phyloP scores from a whole-genome alignment of 2,797 vertebrate species.

The Diplodus puntazzo region DNA sequence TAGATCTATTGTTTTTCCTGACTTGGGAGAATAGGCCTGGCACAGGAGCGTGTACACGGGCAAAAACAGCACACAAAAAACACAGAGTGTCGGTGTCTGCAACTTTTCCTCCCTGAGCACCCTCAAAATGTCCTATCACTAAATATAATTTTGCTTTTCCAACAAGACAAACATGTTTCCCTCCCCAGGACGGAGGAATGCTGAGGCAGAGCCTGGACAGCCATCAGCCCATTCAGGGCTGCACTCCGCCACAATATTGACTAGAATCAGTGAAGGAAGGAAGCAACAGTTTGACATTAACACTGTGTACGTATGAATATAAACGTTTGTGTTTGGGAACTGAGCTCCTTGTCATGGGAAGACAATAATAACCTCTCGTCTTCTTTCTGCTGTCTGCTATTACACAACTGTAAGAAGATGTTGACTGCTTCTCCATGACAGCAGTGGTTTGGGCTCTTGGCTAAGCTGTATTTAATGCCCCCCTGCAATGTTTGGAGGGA shows the following conservation, averaged over 20 bases:
- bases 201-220: conserved; percentile 30
- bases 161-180: conserved; percentile 52
- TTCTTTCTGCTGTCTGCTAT: background rate
- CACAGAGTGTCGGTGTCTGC: conserved; percentile 33
- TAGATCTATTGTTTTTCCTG: conserved; percentile 20
- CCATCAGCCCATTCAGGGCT: conserved; percentile 20
- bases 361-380: background rate
- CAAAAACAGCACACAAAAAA: background rate
- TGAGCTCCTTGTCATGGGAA: conserved; percentile 32
- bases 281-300: background rate
- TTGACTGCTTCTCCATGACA: conserved; percentile 57
- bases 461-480: conserved; percentile 59
- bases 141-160: conserved; percentile 66
- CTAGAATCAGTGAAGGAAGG: conserved; percentile 9
- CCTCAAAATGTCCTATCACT: conserved; percentile 56
- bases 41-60: background rate
- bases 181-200: conserved; percentile 51
- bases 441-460: conserved; percentile 48
- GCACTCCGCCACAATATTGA: background rate
- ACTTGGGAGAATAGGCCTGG: conserved; percentile 20
- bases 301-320: background rate
- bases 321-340: conserved; percentile 1
- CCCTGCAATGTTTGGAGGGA: conserved; percentile 67
- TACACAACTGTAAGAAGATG: conserved; percentile 47
- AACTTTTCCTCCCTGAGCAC: conserved; percentile 41